phyloP scores from a whole-genome alignment of 2,113 vertebrate species.

The Sterna hirundo region DNA sequence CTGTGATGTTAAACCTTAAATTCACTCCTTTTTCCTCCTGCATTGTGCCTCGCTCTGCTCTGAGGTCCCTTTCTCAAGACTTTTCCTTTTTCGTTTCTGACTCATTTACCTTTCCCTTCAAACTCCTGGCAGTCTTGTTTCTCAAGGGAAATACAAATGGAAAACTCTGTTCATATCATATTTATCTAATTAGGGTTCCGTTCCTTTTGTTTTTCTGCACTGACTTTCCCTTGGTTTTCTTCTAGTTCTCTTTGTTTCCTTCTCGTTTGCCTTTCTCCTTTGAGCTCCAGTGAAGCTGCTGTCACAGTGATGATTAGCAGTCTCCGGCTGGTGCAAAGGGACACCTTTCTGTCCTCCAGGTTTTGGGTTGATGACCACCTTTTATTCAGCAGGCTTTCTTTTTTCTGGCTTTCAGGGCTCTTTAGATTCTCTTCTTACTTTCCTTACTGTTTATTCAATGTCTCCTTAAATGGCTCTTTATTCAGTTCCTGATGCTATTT shows the following conservation, averaged over 20 bases:
- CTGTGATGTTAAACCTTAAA: neutral
- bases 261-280: neutral
- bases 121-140: neutral
- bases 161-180: neutral
- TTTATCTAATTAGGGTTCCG: neutral
- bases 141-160: neutral
- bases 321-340: neutral
- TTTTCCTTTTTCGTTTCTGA: neutral
- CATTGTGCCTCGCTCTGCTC: neutral
- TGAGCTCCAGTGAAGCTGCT: neutral
- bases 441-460: neutral
- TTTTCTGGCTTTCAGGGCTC: neutral
- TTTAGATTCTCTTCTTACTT: neutral
- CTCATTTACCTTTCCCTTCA: neutral
- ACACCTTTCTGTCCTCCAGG: neutral
- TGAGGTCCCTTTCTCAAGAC: neutral
- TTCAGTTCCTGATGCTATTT: neutral
- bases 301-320: neutral
- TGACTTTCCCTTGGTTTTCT: neutral
- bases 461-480: neutral
- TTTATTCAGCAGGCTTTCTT: neutral
- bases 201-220: neutral
- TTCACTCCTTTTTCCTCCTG: neutral
- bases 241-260: neutral
- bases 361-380: neutral